Base-by-base conservation (phyloP, 2,888 invertebrate species). In the Chrysodeixis includens region DNA sequence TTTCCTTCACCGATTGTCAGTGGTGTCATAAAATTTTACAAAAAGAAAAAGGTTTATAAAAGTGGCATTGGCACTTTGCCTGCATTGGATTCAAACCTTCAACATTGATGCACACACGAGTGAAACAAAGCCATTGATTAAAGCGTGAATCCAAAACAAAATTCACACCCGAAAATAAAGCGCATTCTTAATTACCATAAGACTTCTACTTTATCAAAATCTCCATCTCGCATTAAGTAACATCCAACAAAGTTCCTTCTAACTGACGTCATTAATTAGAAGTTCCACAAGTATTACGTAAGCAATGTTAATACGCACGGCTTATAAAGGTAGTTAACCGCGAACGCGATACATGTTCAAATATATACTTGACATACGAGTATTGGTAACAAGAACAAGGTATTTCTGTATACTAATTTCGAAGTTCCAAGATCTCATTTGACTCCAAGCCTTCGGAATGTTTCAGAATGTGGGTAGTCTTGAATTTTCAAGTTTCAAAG, bases 401-500 rank as follows among this genome's bases (percentile, higher is more conserved):
- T 64, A 68, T 72, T 68, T 71, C 69, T 74, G 64, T 73, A 62
- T 75, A 74, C 78, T 81, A 82, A 87, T 81, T 76, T 76, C 66
- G 76, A 84, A 86, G 72, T 86, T 85, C 72, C 65, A 72, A 77
- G 75, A 81, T 83, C 82, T 83, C 81, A 83, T 85, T 81, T 81
- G 78, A 72, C 76, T 77, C 71, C 64, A 71, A 77, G 61, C 63
- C 64, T 69, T 60, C 65, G 75, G 82, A 80, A 86, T 85, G 85
- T 84, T 82, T 76, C 79, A 80, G 74, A 84, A 84, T 78, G 78
- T 76, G 83, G 82, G 85, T 86, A 86, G 86, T 86, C 82, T 81
- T 83, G 89, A 86, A 88, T 88, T 90, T 88, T 85, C 85, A 86
- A 92, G 88, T 90, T 87, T 78, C 80, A 83, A 89, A 90, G 89